phyloP scores from a whole-genome alignment of 2,888 invertebrate genomes.

The Euphydryas editha region DNA sequence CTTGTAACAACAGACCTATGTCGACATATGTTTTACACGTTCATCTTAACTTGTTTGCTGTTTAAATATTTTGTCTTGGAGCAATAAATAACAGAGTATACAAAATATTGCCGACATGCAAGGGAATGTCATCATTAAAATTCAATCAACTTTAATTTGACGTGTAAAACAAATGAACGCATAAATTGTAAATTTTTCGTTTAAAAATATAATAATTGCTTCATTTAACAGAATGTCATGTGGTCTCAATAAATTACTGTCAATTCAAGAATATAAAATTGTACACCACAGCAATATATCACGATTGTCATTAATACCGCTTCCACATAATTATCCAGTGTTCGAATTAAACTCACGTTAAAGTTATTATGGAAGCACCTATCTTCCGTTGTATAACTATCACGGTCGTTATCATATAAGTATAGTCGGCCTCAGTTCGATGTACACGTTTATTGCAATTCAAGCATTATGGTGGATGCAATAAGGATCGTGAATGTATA shows the following conservation, averaged over 20 bases:
- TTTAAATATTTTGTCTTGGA: slow-evolving; percentile 61
- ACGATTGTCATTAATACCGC: slow-evolving; percentile 52
- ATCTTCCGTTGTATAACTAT: slow-evolving; percentile 60
- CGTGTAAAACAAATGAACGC: slow-evolving; percentile 33
- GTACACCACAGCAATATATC: slow-evolving; percentile 50
- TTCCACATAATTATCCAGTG: slow-evolving; percentile 52
- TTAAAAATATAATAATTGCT: slow-evolving; percentile 42
- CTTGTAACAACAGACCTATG: slow-evolving; percentile 68
- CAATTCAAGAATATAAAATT: slow-evolving; percentile 46
- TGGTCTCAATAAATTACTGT: slow-evolving; percentile 43
- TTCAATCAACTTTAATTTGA: slow-evolving; percentile 31
- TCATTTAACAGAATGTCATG: slow-evolving; percentile 42
- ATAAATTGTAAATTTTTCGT: slow-evolving; percentile 34
- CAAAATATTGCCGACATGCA: slow-evolving; percentile 56
- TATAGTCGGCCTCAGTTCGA: slow-evolving; percentile 30
- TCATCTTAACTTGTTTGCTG: slow-evolving; percentile 69
- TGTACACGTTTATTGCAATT: slow-evolving; percentile 14
- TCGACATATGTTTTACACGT: slow-evolving; percentile 73
- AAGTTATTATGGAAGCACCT: slow-evolving; percentile 66
- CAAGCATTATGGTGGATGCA: slow-evolving; percentile 17
- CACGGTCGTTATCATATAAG: slow-evolving; percentile 59
- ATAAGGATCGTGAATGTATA: slow-evolving; percentile 3
- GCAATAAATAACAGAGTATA: slow-evolving; percentile 69
- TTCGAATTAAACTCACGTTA: slow-evolving; percentile 64
- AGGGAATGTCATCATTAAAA: slow-evolving; percentile 8